Evolutionary conservation across 2,888 invertebrate species (phyloP), one percentile per base, ranked within the genome.

Genomic region (Bhutanitis thaidina): DNA sequence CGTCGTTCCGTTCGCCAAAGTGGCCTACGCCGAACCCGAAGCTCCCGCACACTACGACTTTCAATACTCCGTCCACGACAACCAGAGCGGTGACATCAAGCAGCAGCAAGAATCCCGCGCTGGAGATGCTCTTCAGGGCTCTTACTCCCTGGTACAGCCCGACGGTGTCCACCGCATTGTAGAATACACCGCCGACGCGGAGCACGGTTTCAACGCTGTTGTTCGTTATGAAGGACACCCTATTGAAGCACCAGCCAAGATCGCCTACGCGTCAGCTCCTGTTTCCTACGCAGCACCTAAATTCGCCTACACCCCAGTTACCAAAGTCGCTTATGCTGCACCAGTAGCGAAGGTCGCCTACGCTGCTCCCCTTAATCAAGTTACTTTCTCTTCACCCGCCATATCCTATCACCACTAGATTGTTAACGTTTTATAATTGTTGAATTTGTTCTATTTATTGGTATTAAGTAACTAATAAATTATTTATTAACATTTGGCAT

Each of bases 71-170:
- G 86, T 89, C 46, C 82, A 86, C 53, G 89, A 89, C 58, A 62
- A 67, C 1, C 80, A 81, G 64, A 81, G 69, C 63, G 89, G 89
- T 1, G 90, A 90, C 67, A 67, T 86, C 58, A 90, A 90, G 66
- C 74, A 86, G 59, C 89, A 88, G 71, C 76, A 84, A 60, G 90
- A 89, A 59, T 62, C 73, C 40, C 88, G 89, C 58, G 62, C 69
- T 56, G 88, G 88, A 3, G 84, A 90, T 63, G 69, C 64, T 53
- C 84, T 89, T 37, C 84, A 84, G 41, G 89, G 90, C 53, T 83
- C 78, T 25, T 89, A 89, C 77, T 86, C 89, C 7, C 77, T 90
- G 13, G 71, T 90, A 32, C 89, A 90, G 54, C 87, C 88, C 54
- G 89, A 90, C 41, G 89, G 90, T 0, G 76, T 80, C 36, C 77